Percentiles rank a stretch among this genome's conserved stretches.
phyloP scores from a whole-genome alignment of 2,888 invertebrate species.

The Muscina levida region DNA sequence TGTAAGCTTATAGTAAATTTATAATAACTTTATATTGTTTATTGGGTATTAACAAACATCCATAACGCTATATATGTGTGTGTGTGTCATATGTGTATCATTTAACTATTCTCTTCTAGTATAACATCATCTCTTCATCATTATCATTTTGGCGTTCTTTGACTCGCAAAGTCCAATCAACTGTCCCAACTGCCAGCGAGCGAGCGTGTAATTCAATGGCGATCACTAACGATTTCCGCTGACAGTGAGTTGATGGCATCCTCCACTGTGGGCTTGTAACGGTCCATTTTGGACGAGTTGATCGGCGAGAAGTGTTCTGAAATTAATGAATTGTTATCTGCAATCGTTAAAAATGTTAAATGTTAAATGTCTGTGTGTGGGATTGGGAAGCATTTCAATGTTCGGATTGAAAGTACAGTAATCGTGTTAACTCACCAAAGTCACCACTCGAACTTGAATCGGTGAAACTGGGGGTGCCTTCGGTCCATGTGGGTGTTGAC shows the following conservation, averaged over 20 bases:
- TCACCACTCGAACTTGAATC: slow-evolving; percentile 97
- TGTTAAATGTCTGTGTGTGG: neutral
- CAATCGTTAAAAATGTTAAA: slow-evolving; percentile 43
- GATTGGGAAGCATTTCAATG: neutral
- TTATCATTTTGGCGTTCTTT: neutral
- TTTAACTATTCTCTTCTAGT: neutral
- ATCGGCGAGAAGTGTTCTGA: slow-evolving; percentile 81
- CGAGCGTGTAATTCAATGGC: slow-evolving; percentile 46
- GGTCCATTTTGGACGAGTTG: slow-evolving; percentile 79
- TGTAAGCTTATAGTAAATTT: too few relatives aligned
- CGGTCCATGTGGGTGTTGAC: slow-evolving; percentile 98
- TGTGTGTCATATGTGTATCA: neutral
- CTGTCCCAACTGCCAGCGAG: neutral
- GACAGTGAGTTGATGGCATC: slow-evolving; percentile 90
- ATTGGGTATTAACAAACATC: neutral
- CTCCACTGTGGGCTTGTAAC: slow-evolving; percentile 83
- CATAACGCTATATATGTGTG: neutral
- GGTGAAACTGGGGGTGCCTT: slow-evolving; percentile 98
- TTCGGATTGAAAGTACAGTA: neutral
- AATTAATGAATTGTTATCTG: slow-evolving; percentile 56
- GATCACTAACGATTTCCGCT: slow-evolving; percentile 88
- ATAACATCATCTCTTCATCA: slow-evolving; percentile 2
- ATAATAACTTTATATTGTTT: too few relatives aligned
- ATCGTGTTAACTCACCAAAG: slow-evolving; percentile 81
- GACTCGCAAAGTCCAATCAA: neutral